Percentiles rank a stretch among this genome's conserved stretches.
Conservation (phyloP, 1,140 invertebrate genomes). For the Phocides pigmalion region DNA sequence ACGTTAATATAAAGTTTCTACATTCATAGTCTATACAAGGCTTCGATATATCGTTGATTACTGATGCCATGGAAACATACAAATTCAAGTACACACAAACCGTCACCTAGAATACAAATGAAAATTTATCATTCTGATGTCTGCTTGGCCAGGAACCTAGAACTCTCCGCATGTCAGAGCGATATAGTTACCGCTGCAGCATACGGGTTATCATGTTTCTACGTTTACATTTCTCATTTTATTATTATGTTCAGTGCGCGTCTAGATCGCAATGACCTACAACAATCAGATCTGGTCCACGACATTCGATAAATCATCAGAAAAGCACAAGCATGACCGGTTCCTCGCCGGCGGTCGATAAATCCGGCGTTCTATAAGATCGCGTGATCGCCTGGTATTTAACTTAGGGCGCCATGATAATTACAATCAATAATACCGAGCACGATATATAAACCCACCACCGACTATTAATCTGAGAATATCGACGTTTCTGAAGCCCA, state of each 20-base stretch:
- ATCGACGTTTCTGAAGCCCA: constrained; percentile 50
- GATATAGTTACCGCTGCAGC: too few species aligned
- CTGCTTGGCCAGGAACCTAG: too few species aligned
- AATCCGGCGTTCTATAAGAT: constrained; percentile 54
- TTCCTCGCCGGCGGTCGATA: constrained; percentile 48
- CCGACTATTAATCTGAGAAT: constrained; percentile 65
- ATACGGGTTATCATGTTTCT: too few species aligned
- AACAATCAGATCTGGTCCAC: constrained; percentile 31
- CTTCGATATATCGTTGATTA: too few species aligned
- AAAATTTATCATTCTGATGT: too few species aligned
- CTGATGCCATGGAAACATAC: too few species aligned
- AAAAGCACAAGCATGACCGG: constrained; percentile 40
- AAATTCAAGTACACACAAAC: too few species aligned
- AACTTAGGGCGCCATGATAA: constrained; percentile 74
- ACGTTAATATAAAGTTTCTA: too few species aligned
- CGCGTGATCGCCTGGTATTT: constrained; percentile 69
- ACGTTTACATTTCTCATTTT: too few species aligned
- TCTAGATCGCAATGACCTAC: constrained; percentile 22
- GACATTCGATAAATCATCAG: constrained; percentile 44
- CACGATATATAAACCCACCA: constrained; percentile 65
- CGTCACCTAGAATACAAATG: too few species aligned
- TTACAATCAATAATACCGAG: constrained; percentile 77
- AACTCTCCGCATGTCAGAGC: too few species aligned
- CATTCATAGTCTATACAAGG: too few species aligned
- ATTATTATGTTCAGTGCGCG: not conserved